phyloP scores from a whole-genome alignment of 2,888 invertebrate genomes.

The Synergus gifuensis region DNA sequence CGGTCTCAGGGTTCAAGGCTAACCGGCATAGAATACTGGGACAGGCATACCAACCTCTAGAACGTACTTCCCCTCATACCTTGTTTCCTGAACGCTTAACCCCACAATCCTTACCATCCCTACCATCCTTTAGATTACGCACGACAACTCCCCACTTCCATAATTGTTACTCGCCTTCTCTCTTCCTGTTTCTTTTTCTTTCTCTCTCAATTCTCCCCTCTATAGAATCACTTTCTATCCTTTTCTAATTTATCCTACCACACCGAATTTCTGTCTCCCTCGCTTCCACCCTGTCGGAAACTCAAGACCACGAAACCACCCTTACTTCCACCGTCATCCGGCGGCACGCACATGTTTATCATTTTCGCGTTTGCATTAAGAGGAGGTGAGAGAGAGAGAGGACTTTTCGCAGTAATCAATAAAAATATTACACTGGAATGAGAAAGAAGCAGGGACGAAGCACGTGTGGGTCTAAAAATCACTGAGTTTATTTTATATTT shows the following conservation, averaged over 20 bases:
- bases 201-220: slow-evolving; percentile 38
- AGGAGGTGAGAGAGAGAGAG: slow-evolving; percentile 38
- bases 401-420: slow-evolving; percentile 46
- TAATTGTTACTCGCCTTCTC: slow-evolving; percentile 43
- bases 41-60: slow-evolving; percentile 65
- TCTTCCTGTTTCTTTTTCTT: slow-evolving; percentile 47
- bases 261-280: not conserved
- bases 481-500: slow-evolving; percentile 4
- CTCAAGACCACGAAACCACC: slow-evolving; percentile 51
- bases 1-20: slow-evolving; percentile 74
- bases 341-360: slow-evolving; percentile 56
- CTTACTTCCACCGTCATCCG: slow-evolving; percentile 47
- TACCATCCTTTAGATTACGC: slow-evolving; percentile 46
- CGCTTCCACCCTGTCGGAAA: slow-evolving; percentile 1
- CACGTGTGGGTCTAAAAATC: slow-evolving; percentile 16
- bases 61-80: slow-evolving; percentile 56
- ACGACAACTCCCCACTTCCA: slow-evolving; percentile 44
- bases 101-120: slow-evolving; percentile 49
- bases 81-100: slow-evolving; percentile 51
- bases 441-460: slow-evolving; percentile 7
- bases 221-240: slow-evolving; percentile 34
- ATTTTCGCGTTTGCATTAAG: slow-evolving; percentile 52
- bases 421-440: slow-evolving; percentile 46
- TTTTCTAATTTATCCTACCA: not conserved
- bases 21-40: slow-evolving; percentile 69